phyloP scores from a whole-genome alignment of 2,888 invertebrate species.

The Dusona sp. region DNA sequence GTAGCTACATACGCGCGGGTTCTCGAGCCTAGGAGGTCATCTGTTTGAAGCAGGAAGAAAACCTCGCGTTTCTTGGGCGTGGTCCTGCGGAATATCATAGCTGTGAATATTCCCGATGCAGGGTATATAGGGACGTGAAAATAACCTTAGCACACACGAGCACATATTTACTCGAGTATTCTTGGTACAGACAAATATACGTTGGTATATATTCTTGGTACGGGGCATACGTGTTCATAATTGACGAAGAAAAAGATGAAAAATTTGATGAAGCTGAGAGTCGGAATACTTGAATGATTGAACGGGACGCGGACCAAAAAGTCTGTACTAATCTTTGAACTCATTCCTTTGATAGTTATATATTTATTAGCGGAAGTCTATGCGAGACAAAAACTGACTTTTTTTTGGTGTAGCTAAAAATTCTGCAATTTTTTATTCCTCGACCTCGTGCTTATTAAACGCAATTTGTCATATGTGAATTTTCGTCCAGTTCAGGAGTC shows the following conservation, averaged over 20 bases:
- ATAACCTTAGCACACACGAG: not conserved
- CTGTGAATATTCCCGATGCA: conserved; percentile 33
- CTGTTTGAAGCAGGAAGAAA: conserved; percentile 63
- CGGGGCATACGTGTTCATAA: not conserved
- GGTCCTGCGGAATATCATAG: conserved; percentile 50
- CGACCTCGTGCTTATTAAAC: not conserved
- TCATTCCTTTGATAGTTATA: conserved; percentile 1
- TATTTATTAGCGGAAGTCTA: not conserved
- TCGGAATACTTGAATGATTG: conserved; percentile 8
- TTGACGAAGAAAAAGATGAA: not conserved
- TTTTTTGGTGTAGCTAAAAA: not conserved
- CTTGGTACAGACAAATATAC: no score
- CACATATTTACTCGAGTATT: not conserved
- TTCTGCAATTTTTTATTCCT: not conserved
- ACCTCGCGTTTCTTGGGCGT: conserved; percentile 62
- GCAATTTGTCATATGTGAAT: not conserved
- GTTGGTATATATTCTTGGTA: no score
- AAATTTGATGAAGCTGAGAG: conserved; percentile 19
- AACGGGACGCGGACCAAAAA: not conserved
- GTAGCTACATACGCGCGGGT: conserved; percentile 24
- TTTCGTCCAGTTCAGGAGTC: not conserved
- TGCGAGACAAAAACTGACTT: not conserved
- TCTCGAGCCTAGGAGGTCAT: conserved; percentile 59
- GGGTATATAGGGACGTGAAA: not conserved
- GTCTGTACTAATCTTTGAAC: conserved; percentile 7